Conservation (phyloP, 2,888 invertebrate genomes). For the Zygothrica quintamaculata region DNA sequence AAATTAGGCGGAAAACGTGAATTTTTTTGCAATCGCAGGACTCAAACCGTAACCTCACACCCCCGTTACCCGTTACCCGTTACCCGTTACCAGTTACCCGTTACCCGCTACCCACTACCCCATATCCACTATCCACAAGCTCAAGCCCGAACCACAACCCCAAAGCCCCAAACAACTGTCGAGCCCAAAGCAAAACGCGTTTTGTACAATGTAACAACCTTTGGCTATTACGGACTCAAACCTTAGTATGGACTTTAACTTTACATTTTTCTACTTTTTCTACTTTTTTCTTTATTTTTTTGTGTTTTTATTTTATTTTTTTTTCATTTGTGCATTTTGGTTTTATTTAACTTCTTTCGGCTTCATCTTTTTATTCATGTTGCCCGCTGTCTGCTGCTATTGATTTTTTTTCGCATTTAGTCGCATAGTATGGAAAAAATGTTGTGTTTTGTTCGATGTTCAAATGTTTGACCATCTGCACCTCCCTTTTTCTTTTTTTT, state of each 20-base stretch:
- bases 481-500: slow-evolving; percentile 13
- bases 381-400: slow-evolving; percentile 84
- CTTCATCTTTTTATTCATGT: slow-evolving; percentile 69
- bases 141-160: neutral
- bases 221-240: slow-evolving; percentile 39
- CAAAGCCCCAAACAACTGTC: slow-evolving; percentile 13
- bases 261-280: slow-evolving; percentile 32
- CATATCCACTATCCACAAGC: too few species aligned
- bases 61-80: neutral
- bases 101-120: too few species aligned
- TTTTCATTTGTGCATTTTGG: slow-evolving; percentile 58
- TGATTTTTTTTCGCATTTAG: slow-evolving; percentile 83
- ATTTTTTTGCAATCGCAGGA: slow-evolving; percentile 76
- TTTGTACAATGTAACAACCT: slow-evolving; percentile 78
- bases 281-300: slow-evolving; percentile 41
- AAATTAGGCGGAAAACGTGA: slow-evolving; percentile 80
- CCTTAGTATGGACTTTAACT: slow-evolving; percentile 31
- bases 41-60: slow-evolving; percentile 9
- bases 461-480: slow-evolving; percentile 66
- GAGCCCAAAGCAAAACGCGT: slow-evolving; percentile 55
- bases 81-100: too few species aligned
- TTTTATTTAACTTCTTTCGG: slow-evolving; percentile 69
- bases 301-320: slow-evolving; percentile 24
- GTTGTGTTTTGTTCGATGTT: slow-evolving; percentile 43
- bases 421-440: slow-evolving; percentile 44